Percentiles rank a stretch among this genome's conserved stretches.
Conservation (phyloP, 2,797 vertebrate species). For the Morus bassanus region DNA sequence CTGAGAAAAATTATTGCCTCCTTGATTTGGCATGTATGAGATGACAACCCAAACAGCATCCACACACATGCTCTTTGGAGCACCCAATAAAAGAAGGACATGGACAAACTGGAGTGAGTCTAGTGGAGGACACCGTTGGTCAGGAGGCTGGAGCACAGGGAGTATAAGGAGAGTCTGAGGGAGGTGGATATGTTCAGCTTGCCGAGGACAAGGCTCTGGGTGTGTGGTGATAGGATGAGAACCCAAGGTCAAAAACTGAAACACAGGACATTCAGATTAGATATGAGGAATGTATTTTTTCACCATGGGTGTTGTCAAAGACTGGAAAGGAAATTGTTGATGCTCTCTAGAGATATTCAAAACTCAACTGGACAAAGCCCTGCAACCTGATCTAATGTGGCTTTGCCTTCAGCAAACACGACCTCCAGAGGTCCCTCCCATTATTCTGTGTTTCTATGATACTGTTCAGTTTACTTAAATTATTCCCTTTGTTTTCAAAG, state of each 20-base stretch:
- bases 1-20: background rate
- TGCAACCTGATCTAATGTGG: background rate
- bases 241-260: background rate
- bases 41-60: background rate
- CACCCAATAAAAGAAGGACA: background rate
- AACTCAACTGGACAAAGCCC: background rate
- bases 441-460: background rate
- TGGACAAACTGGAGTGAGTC: background rate
- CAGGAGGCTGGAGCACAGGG: background rate
- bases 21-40: background rate
- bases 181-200: background rate
- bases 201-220: background rate
- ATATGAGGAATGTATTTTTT: background rate
- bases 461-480: slow-evolving; percentile 15
- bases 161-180: background rate
- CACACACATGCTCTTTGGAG: background rate
- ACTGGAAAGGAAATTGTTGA: background rate
- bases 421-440: background rate
- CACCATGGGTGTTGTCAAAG: background rate
- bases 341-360: background rate
- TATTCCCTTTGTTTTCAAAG: slow-evolving; percentile 24
- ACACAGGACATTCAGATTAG: background rate
- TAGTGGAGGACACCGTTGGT: background rate
- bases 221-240: background rate
- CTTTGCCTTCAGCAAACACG: background rate